Percentiles rank a stretch among this genome's conserved stretches.
phyloP scores from a whole-genome alignment of 2,797 vertebrate genomes.

The Cercopithecus hamlyni region DNA sequence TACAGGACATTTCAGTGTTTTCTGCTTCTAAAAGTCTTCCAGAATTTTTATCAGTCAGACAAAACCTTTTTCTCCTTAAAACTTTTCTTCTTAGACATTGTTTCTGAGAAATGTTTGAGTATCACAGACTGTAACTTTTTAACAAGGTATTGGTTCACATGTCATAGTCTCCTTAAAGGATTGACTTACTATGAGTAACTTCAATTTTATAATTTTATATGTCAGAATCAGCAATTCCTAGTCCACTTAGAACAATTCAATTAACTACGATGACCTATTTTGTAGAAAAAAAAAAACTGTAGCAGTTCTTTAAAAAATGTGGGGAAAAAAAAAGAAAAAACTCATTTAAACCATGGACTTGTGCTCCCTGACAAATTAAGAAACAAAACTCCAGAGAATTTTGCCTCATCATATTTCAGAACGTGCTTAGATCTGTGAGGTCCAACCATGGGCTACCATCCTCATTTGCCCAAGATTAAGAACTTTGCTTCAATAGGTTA shows the following conservation, averaged over 20 bases:
- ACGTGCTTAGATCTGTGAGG: neutral
- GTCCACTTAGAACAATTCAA: neutral
- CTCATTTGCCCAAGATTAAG: neutral
- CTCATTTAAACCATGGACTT: neutral
- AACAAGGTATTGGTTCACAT: neutral
- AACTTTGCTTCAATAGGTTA: neutral
- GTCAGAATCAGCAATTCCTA: neutral
- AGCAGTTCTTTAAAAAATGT: neutral
- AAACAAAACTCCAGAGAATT: neutral
- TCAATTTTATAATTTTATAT: neutral
- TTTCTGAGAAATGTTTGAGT: conserved; percentile 9
- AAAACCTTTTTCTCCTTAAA: neutral
- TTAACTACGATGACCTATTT: neutral
- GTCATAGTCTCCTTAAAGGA: neutral
- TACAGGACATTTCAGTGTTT: neutral
- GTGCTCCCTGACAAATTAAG: neutral
- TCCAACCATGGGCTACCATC: neutral
- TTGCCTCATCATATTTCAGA: neutral
- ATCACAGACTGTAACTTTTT: neutral
- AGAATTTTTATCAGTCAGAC: neutral
- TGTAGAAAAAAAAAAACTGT: neutral
- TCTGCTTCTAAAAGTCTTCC: neutral
- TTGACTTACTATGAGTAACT: neutral
- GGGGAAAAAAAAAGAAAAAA: neutral
- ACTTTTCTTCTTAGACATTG: neutral